Conservation (phyloP, 1,140 invertebrate genomes). For the Drosophila bocki region DNA sequence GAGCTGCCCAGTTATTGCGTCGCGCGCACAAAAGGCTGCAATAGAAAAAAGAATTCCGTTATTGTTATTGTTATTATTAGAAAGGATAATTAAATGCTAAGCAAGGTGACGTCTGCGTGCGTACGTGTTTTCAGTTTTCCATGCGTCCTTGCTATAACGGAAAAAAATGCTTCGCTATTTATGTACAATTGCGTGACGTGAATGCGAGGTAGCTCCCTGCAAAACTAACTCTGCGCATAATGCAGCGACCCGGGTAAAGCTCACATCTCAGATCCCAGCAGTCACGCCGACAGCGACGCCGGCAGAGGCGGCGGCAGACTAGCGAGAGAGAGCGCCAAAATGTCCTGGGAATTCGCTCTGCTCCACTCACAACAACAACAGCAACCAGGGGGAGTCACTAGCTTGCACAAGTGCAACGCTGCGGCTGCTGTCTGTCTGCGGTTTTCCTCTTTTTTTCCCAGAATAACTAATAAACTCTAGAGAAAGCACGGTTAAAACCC, state of each 20-base stretch:
- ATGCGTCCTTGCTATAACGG: slow-evolving; percentile 25
- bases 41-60: slow-evolving; percentile 11
- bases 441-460: slow-evolving; percentile 14
- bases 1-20: slow-evolving; percentile 64
- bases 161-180: slow-evolving; percentile 6
- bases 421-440: slow-evolving; percentile 21
- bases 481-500: slow-evolving; percentile 43
- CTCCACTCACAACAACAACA: slow-evolving; percentile 16
- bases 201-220: slow-evolving; percentile 75
- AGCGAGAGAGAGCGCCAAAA: slow-evolving; percentile 12
- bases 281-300: slow-evolving; percentile 25
- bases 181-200: slow-evolving; percentile 63
- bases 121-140: slow-evolving; percentile 5
- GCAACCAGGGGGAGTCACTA: slow-evolving; percentile 1
- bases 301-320: slow-evolving; percentile 11
- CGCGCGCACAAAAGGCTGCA: slow-evolving; percentile 73
- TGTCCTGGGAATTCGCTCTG: slow-evolving; percentile 35
- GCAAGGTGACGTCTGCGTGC: slow-evolving; percentile 19
- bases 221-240: slow-evolving; percentile 84
- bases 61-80: slow-evolving; percentile 1
- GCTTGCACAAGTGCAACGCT: slow-evolving; percentile 49
- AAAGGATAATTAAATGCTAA: slow-evolving; percentile 32
- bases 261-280: slow-evolving; percentile 44
- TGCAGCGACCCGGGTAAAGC: slow-evolving; percentile 83
- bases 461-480: slow-evolving; percentile 21